phyloP scores from a whole-genome alignment of 2,888 invertebrate genomes.

The Deilephila elpenor region DNA sequence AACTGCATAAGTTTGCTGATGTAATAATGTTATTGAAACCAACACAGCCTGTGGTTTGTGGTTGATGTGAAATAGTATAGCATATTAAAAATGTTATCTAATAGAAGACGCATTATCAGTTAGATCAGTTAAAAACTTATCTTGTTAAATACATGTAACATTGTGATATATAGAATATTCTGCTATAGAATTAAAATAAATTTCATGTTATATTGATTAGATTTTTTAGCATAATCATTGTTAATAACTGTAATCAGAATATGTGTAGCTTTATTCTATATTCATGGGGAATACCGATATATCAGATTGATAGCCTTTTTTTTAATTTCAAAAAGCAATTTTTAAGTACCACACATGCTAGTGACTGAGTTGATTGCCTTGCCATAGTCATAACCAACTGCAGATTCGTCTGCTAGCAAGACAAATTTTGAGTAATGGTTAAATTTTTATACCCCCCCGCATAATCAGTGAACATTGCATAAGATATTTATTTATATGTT shows the following conservation, averaged over 20 bases:
- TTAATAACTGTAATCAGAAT: too few relatives aligned
- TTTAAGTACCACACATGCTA: neutral
- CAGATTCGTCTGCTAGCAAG: too few relatives aligned
- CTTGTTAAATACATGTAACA: neutral
- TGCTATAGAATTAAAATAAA: neutral
- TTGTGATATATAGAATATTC: neutral
- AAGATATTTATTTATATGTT: too few relatives aligned
- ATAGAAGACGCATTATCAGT: neutral
- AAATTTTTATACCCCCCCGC: too few relatives aligned
- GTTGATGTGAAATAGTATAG: neutral
- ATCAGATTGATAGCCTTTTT: too few relatives aligned
- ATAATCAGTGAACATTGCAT: too few relatives aligned
- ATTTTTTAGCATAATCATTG: too few relatives aligned
- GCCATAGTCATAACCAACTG: too few relatives aligned
- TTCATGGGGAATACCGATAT: too few relatives aligned
- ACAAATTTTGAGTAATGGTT: too few relatives aligned
- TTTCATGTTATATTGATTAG: neutral
- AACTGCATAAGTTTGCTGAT: neutral
- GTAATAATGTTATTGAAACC: neutral
- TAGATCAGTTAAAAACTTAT: neutral
- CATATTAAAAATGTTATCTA: neutral
- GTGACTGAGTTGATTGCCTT: neutral
- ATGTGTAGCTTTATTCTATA: too few relatives aligned
- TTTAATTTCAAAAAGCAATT: neutral
- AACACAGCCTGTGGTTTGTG: slow-evolving; percentile 1